These are phyloP conservation scores for Botia kubotai DNA, from an alignment of 2,797 vertebrate species.

Conservation along the genomic window DNA sequence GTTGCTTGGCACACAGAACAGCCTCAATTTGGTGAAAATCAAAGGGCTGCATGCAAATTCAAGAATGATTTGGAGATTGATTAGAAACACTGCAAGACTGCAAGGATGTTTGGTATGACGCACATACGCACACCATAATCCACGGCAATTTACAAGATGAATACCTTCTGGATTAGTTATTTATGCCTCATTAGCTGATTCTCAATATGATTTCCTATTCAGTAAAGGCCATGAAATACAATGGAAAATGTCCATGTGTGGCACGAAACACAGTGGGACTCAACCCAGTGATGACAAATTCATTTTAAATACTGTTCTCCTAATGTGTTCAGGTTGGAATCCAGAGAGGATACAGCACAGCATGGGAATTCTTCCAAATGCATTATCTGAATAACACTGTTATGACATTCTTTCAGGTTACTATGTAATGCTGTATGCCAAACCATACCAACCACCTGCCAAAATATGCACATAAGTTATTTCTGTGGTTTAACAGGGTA, in stretches of 20 bases:
- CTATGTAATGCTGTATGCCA: not conserved
- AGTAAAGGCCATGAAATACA: conserved; percentile 15
- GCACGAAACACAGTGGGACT: conserved; percentile 15
- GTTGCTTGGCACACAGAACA: conserved; percentile 69
- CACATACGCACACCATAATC: not conserved
- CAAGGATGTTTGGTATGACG: not conserved
- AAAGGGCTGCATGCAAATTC: conserved; percentile 67
- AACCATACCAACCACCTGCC: not conserved
- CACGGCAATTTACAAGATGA: conserved; percentile 27
- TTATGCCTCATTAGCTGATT: not conserved
- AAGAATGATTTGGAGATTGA: conserved; percentile 63
- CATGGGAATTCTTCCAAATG: not conserved
- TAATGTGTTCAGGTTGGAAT: not conserved
- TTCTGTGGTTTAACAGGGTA: not conserved
- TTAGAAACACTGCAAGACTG: conserved; percentile 13
- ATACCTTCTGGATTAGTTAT: conserved; percentile 25
- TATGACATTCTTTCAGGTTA: conserved; percentile 6
- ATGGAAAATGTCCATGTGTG: conserved; percentile 42
- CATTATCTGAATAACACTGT: not conserved
- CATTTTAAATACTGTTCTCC: conserved; percentile 27
- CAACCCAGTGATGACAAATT: conserved; percentile 1
- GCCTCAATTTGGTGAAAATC: conserved; percentile 63
- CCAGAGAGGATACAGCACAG: not conserved
- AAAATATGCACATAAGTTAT: conserved; percentile 6
- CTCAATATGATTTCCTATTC: conserved; percentile 13